Percentiles rank a stretch among this genome's conserved stretches.
phyloP scores from a whole-genome alignment of 2,888 invertebrate species.

The Scaeva pyrastri region DNA sequence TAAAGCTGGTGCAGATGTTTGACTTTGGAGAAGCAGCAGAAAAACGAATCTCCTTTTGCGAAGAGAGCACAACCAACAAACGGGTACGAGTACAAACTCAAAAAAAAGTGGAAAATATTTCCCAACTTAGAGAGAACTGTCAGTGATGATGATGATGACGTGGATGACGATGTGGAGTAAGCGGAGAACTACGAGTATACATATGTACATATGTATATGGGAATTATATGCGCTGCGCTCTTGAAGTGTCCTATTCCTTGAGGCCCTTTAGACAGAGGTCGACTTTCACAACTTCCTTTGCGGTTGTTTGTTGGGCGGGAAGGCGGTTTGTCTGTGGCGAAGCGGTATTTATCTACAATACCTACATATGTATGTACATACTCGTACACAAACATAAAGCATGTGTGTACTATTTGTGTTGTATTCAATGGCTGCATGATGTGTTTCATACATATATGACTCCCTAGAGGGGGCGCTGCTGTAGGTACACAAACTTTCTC shows the following conservation, averaged over 20 bases:
- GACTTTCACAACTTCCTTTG: constrained; percentile 65
- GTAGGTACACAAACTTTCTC: neutral
- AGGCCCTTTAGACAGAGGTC: constrained; percentile 58
- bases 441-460: constrained; percentile 53
- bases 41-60: constrained; percentile 41
- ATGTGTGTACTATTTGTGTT: constrained; percentile 15
- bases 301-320: constrained; percentile 60
- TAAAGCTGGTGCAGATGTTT: constrained; percentile 68
- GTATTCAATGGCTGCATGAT: constrained; percentile 50
- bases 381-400: too few relatives aligned
- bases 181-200: constrained; percentile 18
- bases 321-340: neutral
- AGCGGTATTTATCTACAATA: neutral
- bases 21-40: constrained; percentile 44
- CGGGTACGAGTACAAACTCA: neutral
- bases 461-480: constrained; percentile 41
- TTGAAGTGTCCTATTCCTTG: constrained; percentile 66
- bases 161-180: constrained; percentile 31
- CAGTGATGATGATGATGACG: constrained; percentile 68
- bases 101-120: constrained; percentile 53
- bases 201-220: neutral
- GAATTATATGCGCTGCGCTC: neutral
- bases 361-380: too few relatives aligned
- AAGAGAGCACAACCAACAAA: neutral
- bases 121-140: constrained; percentile 42